Evolutionary conservation across 2,113 vertebrate genomes (phyloP).

Genomic region (Neodontobutis hainanensis): DNA sequence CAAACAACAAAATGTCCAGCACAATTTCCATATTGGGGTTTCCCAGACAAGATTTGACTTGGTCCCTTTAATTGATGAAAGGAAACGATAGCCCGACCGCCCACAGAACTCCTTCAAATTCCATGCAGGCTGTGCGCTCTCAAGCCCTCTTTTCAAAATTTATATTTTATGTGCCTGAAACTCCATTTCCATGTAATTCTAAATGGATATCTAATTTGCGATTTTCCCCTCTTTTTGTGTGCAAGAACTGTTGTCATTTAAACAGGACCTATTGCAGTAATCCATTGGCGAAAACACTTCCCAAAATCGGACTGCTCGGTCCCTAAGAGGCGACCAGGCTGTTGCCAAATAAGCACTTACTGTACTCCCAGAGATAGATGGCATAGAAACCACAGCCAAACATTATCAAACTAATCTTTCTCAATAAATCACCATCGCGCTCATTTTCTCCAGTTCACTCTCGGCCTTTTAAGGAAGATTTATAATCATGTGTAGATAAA

Average conservation of each 20-base stretch:
- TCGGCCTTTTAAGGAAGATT: slow-evolving; percentile 39
- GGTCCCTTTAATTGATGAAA: no score
- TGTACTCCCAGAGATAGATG: slow-evolving; percentile 60
- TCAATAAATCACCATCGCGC: slow-evolving; percentile 54
- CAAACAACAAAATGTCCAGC: no score
- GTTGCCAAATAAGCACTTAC: slow-evolving; percentile 78
- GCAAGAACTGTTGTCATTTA: slow-evolving; percentile 6
- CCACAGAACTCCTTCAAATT: no score
- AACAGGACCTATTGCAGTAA: slow-evolving; percentile 7
- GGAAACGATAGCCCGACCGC: no score
- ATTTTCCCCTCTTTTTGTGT: neutral
- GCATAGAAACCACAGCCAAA: slow-evolving; percentile 55
- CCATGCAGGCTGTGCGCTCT: no score
- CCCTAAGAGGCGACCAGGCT: slow-evolving; percentile 46
- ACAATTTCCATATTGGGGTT: no score
- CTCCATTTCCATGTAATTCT: slow-evolving; percentile 2
- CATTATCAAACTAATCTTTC: slow-evolving; percentile 56
- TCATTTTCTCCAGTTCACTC: slow-evolving; percentile 36
- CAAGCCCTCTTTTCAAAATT: no score
- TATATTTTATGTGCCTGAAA: neutral
- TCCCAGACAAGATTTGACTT: no score
- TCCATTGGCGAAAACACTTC: slow-evolving; percentile 47
- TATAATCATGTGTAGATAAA: slow-evolving; percentile 17
- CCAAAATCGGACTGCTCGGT: slow-evolving; percentile 63
- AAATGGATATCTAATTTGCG: no score